Evolutionary conservation across 2,888 invertebrate genomes (phyloP), one percentile per base, ranked within the genome.

Genomic region (Nomada fucata): DNA sequence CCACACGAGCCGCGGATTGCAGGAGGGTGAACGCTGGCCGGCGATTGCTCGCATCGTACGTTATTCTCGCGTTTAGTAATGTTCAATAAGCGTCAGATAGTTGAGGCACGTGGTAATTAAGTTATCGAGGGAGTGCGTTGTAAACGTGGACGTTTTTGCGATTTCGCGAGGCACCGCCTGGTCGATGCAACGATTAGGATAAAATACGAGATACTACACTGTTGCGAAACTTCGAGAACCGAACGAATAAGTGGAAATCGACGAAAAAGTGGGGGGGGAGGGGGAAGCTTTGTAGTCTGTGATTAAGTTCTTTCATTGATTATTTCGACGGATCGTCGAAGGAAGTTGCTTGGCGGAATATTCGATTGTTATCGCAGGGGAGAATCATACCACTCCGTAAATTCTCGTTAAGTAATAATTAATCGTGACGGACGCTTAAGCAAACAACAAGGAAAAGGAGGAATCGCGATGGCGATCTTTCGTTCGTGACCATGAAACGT

Each of bases 361-460:
- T 23, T 44, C n/a, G 65, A 50, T 63, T 50, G 44, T 59, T 76
- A 69, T 69, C 76, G n/a, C 4, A 9, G 20, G 26, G 69, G 47
- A 53, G 44, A 55, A 73, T 76, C 71, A 72, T 60, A 36, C 69
- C 44, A 29, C 47, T 36, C 60, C 64, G 63, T 29, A 72, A 59
- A 73, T 76, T 64, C 72, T 60, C 59, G 76, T 69, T 69, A 59
- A 29, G 60, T 69, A 76, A 68, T 70, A 81, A 81, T 77, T 81
- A 77, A 82, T 78, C 74, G 67, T 18, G 63, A 53, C 63, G 52
- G 70, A 77, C 44, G 81, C 70, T 74, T 70, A 68, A 75, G 72
- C 77, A 78, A 78, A 77, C 74, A 74, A 71, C 78, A 68, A 67
- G 78, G 47, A 71, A 75, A 71, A 71, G 67, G 52, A 71, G 59